phyloP scores from a whole-genome alignment of 2,113 vertebrate genomes.

The Ochotona princeps region DNA sequence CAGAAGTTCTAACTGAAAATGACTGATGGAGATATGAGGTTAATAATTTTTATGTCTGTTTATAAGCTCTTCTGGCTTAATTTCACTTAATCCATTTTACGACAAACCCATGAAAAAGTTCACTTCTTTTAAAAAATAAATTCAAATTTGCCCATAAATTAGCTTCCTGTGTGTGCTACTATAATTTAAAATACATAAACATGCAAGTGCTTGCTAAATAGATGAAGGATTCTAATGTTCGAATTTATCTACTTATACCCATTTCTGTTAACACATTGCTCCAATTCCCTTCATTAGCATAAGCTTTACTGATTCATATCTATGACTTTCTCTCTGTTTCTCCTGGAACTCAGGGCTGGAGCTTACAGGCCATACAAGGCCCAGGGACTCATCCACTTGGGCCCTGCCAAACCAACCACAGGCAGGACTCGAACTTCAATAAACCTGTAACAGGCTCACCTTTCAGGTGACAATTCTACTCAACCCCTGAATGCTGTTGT shows the following conservation, averaged over 20 bases:
- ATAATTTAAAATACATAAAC: slow-evolving; percentile 55
- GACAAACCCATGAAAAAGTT: slow-evolving; percentile 54
- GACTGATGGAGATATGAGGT: not conserved
- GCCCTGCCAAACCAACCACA: no score
- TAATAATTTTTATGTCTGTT: slow-evolving; percentile 50
- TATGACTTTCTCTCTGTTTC: not conserved
- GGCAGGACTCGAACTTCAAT: no score
- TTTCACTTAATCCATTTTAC: slow-evolving; percentile 54
- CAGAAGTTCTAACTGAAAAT: slow-evolving; percentile 52
- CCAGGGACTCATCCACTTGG: no score
- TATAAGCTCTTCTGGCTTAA: slow-evolving; percentile 34
- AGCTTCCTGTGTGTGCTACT: slow-evolving; percentile 6
- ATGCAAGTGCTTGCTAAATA: slow-evolving; percentile 49
- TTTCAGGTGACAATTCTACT: no score
- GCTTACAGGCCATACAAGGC: no score
- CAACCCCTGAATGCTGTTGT: no score
- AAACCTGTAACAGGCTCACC: no score
- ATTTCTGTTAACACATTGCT: not conserved
- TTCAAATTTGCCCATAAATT: slow-evolving; percentile 27
- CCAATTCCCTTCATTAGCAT: not conserved
- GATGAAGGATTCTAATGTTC: not conserved
- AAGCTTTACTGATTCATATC: not conserved
- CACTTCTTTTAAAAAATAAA: slow-evolving; percentile 45
- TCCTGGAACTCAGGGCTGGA: not conserved
- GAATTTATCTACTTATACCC: not conserved